Evolutionary conservation across 2,113 vertebrate species (phyloP).

Genomic region (Gavia stellata): DNA sequence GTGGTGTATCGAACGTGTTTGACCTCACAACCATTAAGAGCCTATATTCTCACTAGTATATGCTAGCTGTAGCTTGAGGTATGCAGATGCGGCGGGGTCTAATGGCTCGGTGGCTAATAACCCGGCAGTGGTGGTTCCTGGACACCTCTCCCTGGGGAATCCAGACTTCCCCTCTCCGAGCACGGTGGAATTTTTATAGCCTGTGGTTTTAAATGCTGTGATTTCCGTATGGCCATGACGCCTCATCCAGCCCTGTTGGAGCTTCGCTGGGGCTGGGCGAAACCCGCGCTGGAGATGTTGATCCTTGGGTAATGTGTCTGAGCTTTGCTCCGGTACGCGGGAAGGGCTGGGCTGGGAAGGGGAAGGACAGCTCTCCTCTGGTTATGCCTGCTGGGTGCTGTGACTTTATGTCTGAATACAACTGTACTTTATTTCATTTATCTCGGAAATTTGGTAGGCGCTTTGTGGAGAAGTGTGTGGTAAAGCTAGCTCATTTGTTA

Average conservation of each 20-base stretch:
- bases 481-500: fast-evolving
- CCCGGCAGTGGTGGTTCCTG: background rate
- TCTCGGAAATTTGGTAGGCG: background rate
- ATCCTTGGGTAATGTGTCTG: background rate
- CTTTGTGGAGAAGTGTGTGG: fast-evolving
- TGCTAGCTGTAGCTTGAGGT: background rate
- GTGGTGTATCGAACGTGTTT: background rate
- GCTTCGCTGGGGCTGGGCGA: background rate
- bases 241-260: background rate
- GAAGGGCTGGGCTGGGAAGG: background rate
- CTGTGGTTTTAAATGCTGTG: constrained; percentile 31
- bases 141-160: background rate
- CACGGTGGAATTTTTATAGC: constrained; percentile 45
- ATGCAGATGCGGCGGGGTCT: background rate
- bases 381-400: background rate
- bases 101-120: background rate
- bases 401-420: background rate
- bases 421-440: background rate
- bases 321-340: fast-evolving
- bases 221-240: background rate
- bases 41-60: fast-evolving
- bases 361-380: background rate
- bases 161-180: constrained; percentile 9
- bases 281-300: background rate
- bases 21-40: background rate